Conservation (phyloP, 2,113 vertebrate species). For the Chloropsis cyanopogon region DNA sequence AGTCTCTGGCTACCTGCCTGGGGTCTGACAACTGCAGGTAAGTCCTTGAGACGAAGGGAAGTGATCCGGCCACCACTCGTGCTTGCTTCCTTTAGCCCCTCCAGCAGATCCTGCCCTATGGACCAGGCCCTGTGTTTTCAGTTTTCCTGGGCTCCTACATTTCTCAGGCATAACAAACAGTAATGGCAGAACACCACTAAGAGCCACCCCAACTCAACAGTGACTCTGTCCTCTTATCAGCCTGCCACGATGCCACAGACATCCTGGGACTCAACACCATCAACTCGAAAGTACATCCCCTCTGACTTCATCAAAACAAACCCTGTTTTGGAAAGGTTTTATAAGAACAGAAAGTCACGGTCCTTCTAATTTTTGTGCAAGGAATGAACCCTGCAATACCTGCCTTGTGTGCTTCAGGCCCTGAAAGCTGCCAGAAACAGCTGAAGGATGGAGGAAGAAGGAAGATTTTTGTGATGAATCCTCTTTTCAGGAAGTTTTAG, state of each 20-base stretch:
- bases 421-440: background rate
- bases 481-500: background rate
- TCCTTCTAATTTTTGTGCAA: background rate
- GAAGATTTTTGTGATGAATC: background rate
- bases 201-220: background rate
- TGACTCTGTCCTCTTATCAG: fast-evolving
- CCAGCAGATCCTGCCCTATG: fast-evolving
- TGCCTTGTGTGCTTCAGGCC: background rate
- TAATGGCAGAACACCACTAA: background rate
- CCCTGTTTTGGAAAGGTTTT: background rate
- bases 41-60: background rate
- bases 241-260: fast-evolving
- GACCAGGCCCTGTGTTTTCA: fast-evolving
- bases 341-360: background rate
- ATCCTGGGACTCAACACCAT: background rate
- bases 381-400: background rate
- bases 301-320: background rate
- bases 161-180: fast-evolving
- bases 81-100: background rate
- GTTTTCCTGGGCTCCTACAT: fast-evolving
- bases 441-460: background rate
- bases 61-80: fast-evolving
- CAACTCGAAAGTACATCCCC: background rate
- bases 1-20: background rate
- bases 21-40: background rate